A percentile compares a stretch with the other conserved stretches of the same genome.
phyloP scores from a whole-genome alignment of 2,797 vertebrate genomes.

The Karalla daura region DNA sequence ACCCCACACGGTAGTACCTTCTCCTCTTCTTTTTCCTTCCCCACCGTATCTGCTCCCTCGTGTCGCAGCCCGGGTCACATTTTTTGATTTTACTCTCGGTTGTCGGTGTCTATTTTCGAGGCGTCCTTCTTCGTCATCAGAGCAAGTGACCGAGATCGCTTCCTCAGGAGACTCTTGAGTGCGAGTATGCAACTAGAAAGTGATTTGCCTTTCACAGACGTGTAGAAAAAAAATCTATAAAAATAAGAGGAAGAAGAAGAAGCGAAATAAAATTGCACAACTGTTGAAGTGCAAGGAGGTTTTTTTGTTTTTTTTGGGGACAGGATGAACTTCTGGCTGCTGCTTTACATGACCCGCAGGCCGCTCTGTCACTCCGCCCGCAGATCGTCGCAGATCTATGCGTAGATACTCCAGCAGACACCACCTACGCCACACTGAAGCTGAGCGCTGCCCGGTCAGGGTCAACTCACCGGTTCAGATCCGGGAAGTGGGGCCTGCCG shows the following conservation, averaged over 20 bases:
- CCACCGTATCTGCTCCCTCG: not conserved
- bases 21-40: slow-evolving; percentile 2
- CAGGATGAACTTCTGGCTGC: slow-evolving; percentile 18
- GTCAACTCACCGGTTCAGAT: slow-evolving; percentile 1
- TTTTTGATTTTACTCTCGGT: slow-evolving; percentile 18
- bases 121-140: slow-evolving; percentile 11
- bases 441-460: not conserved
- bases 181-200: not conserved
- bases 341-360: not conserved
- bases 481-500: not conserved
- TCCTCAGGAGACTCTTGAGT: slow-evolving; percentile 24
- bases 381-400: not conserved
- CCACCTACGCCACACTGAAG: not conserved
- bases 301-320: too few species aligned
- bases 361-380: slow-evolving; percentile 1
- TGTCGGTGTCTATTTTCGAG: slow-evolving; percentile 28
- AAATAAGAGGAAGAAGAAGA: too few species aligned
- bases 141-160: slow-evolving; percentile 25
- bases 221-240: slow-evolving; percentile 13
- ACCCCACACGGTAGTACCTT: not conserved
- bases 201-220: slow-evolving; percentile 19
- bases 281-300: slow-evolving; percentile 6
- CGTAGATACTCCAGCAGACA: slow-evolving; percentile 1
- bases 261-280: slow-evolving; percentile 6
- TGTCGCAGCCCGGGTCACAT: slow-evolving; percentile 8